These are phyloP conservation scores for Platysternon megacephalum DNA, from an alignment of 2,113 vertebrate species.

Conservation along the genomic window DNA sequence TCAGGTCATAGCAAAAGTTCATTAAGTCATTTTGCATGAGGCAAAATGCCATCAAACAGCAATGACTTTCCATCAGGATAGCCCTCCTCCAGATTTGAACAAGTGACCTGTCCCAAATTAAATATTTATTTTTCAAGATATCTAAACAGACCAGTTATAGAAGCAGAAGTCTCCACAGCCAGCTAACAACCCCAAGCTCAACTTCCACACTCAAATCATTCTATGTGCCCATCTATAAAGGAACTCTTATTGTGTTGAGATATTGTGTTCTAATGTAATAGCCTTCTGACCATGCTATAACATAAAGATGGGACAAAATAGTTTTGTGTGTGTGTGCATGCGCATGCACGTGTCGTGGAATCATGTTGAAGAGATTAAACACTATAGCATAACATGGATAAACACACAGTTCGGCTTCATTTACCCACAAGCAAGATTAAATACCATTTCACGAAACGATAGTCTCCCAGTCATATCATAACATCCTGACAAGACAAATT, in stretches of 20 bases:
- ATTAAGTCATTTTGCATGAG: background rate
- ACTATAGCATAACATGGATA: background rate
- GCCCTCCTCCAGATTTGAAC: background rate
- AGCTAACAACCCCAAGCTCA: background rate
- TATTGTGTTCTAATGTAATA: background rate
- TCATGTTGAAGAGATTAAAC: background rate
- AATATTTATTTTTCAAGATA: background rate
- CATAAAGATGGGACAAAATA: background rate
- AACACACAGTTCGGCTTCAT: background rate
- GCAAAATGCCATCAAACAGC: background rate
- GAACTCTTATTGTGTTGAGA: background rate
- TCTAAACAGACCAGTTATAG: background rate
- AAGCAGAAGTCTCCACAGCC: background rate
- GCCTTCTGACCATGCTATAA: background rate
- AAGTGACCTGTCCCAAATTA: too few species aligned
- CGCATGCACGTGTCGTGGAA: background rate
- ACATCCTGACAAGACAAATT: background rate
- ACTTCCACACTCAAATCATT: background rate
- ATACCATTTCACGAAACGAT: fast-evolving
- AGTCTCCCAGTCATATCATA: background rate
- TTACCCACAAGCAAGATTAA: background rate
- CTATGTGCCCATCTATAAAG: background rate
- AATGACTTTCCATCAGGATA: background rate
- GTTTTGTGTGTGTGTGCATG: background rate
- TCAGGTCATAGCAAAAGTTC: background rate